Percentiles rank a stretch among this genome's conserved stretches.
These are phyloP conservation scores for Ceramica pisi DNA, from an alignment of 2,888 invertebrate species.

Conservation along the genomic window DNA sequence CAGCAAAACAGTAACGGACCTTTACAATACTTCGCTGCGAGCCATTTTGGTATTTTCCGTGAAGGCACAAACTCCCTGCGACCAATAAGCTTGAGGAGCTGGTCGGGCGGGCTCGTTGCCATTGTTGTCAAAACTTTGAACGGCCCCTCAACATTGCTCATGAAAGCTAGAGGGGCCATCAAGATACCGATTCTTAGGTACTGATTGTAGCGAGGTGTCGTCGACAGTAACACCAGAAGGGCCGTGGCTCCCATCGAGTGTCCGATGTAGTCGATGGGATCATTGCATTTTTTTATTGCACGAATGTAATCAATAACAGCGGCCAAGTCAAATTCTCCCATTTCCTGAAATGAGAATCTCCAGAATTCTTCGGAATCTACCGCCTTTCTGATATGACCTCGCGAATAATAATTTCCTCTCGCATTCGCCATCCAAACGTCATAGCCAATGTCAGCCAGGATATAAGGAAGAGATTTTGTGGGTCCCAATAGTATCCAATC, in stretches of 20 bases:
- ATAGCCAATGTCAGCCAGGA: conserved; percentile 90
- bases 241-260: conserved; percentile 85
- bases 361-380: conserved; percentile 74
- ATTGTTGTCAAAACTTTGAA: conserved; percentile 71
- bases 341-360: conserved; percentile 83
- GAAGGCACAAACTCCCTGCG: conserved; percentile 77
- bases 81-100: conserved; percentile 72
- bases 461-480: conserved; percentile 80
- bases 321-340: conserved; percentile 80
- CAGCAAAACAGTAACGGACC: conserved; percentile 74
- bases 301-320: conserved; percentile 80
- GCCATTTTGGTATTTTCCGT: conserved; percentile 74
- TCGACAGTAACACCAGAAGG: conserved; percentile 78
- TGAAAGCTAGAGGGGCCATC: conserved; percentile 79
- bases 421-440: conserved; percentile 92
- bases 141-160: conserved; percentile 77
- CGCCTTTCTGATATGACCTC: conserved; percentile 71
- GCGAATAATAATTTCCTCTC: conserved; percentile 83
- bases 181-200: conserved; percentile 79
- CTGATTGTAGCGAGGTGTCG: conserved; percentile 74
- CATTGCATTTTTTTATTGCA: conserved; percentile 65
- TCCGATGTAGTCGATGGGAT: conserved; percentile 79
- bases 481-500: conserved; percentile 85
- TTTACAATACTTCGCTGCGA: conserved; percentile 75
- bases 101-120: conserved; percentile 66